phyloP scores from a whole-genome alignment of 2,888 invertebrate species.

The Odontothrips loti region DNA sequence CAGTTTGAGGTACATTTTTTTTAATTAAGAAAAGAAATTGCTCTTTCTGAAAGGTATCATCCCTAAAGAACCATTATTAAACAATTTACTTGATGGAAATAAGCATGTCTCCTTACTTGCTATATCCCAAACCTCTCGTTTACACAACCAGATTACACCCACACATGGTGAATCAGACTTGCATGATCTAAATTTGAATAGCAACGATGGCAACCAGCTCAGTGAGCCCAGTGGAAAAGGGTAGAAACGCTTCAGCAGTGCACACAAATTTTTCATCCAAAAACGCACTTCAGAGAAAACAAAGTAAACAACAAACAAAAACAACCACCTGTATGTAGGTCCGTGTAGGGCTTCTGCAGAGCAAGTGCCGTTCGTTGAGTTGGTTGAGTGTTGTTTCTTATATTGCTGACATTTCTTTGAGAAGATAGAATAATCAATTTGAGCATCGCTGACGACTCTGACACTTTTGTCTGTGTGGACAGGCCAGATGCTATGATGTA shows the following conservation, averaged over 20 bases:
- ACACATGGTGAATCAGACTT: too few relatives aligned
- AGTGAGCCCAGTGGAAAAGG: too few relatives aligned
- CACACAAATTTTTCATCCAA: too few relatives aligned
- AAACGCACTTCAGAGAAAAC: too few relatives aligned
- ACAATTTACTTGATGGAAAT: conserved; percentile 12
- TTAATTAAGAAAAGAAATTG: conserved; percentile 16
- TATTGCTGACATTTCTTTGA: conserved; percentile 68
- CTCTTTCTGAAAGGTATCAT: conserved; percentile 17
- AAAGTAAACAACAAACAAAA: too few relatives aligned
- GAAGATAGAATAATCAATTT: conserved; percentile 95
- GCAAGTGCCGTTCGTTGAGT: too few relatives aligned
- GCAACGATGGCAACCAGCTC: too few relatives aligned
- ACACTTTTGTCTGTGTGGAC: conserved; percentile 97
- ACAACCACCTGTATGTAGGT: too few relatives aligned
- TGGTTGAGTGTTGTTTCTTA: conserved; percentile 70
- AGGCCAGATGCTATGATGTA: conserved; percentile 58
- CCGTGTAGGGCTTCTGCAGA: too few relatives aligned
- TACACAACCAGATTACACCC: background rate
- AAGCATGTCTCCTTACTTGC: background rate
- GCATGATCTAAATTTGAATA: too few relatives aligned
- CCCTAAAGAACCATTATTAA: conserved; percentile 1
- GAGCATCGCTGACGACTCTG: conserved; percentile 93
- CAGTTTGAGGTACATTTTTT: conserved; percentile 19
- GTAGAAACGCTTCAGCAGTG: too few relatives aligned
- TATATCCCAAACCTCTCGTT: background rate